Evolutionary conservation across 2,113 vertebrate species (phyloP).

Genomic region (Megaleporinus macrocephalus): DNA sequence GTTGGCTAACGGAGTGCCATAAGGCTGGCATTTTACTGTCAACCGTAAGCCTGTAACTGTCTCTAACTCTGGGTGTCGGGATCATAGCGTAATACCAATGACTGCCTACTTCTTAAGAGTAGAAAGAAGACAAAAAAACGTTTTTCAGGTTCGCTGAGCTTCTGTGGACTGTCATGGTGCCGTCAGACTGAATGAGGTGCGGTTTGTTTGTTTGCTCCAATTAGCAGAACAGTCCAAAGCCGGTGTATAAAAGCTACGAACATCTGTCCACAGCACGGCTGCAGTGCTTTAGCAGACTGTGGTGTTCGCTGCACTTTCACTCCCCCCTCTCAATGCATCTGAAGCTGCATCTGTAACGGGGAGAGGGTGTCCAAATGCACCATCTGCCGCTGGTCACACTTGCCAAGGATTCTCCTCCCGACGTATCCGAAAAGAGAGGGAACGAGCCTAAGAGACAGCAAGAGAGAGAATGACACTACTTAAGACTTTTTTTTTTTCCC

Average conservation of each 20-base stretch:
- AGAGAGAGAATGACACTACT: conserved; percentile 12
- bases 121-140: not conserved
- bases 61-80: not conserved
- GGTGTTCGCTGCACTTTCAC: conserved; percentile 10
- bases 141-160: not conserved
- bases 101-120: not conserved
- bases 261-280: conserved; percentile 37
- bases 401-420: conserved; percentile 47
- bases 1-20: not conserved
- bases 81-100: not conserved
- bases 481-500: conserved; percentile 36
- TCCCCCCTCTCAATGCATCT: not conserved
- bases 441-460: too few relatives aligned
- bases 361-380: conserved; percentile 34
- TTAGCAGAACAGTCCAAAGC: not conserved
- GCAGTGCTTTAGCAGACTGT: not conserved
- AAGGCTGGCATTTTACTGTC: conserved; percentile 7
- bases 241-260: conserved; percentile 34
- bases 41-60: not conserved
- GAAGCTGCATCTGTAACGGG: conserved; percentile 27
- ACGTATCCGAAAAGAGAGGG: not conserved
- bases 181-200: not conserved
- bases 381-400: conserved; percentile 54
- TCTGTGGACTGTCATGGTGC: not conserved
- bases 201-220: conserved; percentile 6